Conservation (phyloP, 2,888 invertebrate genomes). For the Lasioglossum pauxillum region DNA sequence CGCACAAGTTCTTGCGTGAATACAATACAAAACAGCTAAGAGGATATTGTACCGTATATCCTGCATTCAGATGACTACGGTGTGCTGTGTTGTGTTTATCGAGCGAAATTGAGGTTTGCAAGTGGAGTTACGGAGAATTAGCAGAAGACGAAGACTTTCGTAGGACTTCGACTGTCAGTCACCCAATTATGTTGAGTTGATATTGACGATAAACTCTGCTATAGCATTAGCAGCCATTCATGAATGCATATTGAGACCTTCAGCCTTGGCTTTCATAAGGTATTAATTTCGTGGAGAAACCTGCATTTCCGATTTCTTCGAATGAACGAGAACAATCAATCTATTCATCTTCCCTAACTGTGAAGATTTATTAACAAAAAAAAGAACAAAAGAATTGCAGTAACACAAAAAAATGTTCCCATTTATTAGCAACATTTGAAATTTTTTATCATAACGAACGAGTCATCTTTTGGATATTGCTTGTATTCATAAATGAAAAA, state of each 20-base stretch:
- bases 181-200: slow-evolving; percentile 1
- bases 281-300: not conserved
- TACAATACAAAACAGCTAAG: not conserved
- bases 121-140: slow-evolving; percentile 1
- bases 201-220: slow-evolving; percentile 3
- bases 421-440: no score
- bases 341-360: not conserved
- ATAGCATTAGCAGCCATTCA: not conserved
- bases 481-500: no score
- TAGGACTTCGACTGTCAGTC: not conserved
- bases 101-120: slow-evolving; percentile 1
- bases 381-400: no score
- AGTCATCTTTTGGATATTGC: no score
- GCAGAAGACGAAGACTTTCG: not conserved
- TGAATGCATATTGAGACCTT: not conserved
- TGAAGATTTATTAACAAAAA: no score
- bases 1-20: not conserved
- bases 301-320: not conserved
- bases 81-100: not conserved
- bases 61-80: not conserved
- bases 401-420: no score
- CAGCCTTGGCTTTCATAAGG: not conserved
- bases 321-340: not conserved
- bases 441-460: no score
- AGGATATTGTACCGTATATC: not conserved